Evolutionary conservation across 2,797 vertebrate genomes (phyloP).

Genomic region (Urocyon cinereoargenteus): DNA sequence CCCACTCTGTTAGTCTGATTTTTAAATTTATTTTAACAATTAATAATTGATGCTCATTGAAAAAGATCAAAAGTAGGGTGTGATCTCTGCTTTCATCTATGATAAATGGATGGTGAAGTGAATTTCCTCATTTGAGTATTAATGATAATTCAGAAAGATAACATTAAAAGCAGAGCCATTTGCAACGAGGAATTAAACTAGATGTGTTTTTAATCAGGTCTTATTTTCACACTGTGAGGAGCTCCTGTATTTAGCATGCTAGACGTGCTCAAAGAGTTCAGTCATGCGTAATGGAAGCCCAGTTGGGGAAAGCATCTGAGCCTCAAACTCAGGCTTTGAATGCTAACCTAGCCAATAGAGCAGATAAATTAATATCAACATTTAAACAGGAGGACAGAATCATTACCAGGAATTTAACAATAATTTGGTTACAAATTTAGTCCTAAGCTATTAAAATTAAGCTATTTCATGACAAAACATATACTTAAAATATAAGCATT

Average conservation of each 20-base stretch:
- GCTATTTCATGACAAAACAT: constrained; percentile 37
- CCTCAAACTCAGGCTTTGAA: constrained; percentile 16
- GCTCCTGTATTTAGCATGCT: constrained; percentile 65
- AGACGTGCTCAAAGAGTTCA: constrained; percentile 70
- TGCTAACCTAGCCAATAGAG: neutral
- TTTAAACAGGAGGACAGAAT: constrained; percentile 35
- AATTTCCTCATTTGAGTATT: constrained; percentile 64
- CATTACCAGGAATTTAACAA: constrained; percentile 51
- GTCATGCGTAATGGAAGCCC: constrained; percentile 61
- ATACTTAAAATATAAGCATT: constrained; percentile 49
- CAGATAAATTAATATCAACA: constrained; percentile 41
- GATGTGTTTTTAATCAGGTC: constrained; percentile 59
- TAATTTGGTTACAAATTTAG: constrained; percentile 15
- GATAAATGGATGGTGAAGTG: constrained; percentile 41
- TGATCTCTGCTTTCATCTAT: constrained; percentile 47
- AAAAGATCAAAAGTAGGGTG: constrained; percentile 64
- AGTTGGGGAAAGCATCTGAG: constrained; percentile 42
- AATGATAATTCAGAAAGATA: constrained; percentile 57
- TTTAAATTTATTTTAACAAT: constrained; percentile 55
- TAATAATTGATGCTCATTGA: constrained; percentile 61
- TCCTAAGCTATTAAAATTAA: constrained; percentile 54
- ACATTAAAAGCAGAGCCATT: neutral
- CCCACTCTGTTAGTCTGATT: constrained; percentile 24
- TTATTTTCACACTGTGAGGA: constrained; percentile 70
- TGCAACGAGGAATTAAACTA: constrained; percentile 75